These are phyloP conservation scores for Prochilodus magdalenae DNA, from an alignment of 2,113 vertebrate species.

Conservation along the genomic window DNA sequence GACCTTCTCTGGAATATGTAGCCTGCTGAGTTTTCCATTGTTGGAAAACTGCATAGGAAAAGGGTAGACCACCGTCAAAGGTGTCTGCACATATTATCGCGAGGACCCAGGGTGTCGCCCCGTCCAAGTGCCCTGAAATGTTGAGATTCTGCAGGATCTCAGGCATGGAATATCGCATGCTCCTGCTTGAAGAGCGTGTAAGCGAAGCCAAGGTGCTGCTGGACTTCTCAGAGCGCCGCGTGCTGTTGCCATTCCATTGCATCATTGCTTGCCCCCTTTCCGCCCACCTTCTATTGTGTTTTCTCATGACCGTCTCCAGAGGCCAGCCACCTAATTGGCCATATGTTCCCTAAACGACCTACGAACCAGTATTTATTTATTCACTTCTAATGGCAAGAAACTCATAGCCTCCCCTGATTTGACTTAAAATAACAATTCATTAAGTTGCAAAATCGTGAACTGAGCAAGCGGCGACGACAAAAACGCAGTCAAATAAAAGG, in stretches of 20 bases:
- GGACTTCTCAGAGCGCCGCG: slow-evolving; percentile 51
- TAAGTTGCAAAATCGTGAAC: neutral
- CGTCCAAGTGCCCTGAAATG: slow-evolving; percentile 10
- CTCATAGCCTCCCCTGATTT: neutral
- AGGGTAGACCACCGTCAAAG: slow-evolving; percentile 40
- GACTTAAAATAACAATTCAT: neutral
- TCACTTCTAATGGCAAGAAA: slow-evolving; percentile 3
- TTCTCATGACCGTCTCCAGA: neutral
- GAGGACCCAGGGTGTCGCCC: slow-evolving; percentile 11
- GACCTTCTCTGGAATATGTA: slow-evolving; percentile 64
- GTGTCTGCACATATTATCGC: slow-evolving; percentile 55
- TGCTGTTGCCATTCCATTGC: slow-evolving; percentile 62
- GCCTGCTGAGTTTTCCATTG: slow-evolving; percentile 66
- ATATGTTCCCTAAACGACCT: slow-evolving; percentile 14
- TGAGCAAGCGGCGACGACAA: neutral
- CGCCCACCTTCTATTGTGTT: slow-evolving; percentile 29
- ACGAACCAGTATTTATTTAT: neutral
- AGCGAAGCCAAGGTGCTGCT: slow-evolving; percentile 18
- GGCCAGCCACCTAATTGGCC: slow-evolving; percentile 21
- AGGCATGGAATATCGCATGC: slow-evolving; percentile 46
- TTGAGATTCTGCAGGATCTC: slow-evolving; percentile 51
- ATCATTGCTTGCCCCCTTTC: slow-evolving; percentile 56
- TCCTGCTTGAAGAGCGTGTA: slow-evolving; percentile 41
- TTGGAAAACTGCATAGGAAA: slow-evolving; percentile 35
- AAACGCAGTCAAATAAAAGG: neutral